Evolutionary conservation across 2,113 vertebrate species (phyloP).

Genomic region (Chascanopsetta lugubris): DNA sequence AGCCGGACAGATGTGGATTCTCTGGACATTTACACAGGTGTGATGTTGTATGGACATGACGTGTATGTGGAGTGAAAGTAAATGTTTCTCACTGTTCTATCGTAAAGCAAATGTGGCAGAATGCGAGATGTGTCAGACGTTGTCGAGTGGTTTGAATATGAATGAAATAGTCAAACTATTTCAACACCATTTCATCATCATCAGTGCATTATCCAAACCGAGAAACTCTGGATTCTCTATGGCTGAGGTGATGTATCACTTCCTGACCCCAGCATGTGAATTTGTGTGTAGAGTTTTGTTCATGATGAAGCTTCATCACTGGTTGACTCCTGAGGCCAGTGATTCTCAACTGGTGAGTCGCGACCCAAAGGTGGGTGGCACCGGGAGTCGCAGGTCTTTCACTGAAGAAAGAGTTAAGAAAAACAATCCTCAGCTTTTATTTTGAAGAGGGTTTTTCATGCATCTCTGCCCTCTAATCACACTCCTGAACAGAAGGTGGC

Average conservation of each 20-base stretch:
- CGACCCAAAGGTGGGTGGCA: no score
- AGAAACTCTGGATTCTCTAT: slow-evolving; percentile 11
- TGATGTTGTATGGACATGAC: slow-evolving; percentile 8
- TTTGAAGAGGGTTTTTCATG: no score
- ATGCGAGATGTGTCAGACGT: slow-evolving; percentile 23
- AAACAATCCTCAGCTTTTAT: no score
- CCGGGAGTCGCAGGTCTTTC: no score
- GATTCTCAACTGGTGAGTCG: neutral
- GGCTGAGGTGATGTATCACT: slow-evolving; percentile 7
- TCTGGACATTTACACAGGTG: neutral
- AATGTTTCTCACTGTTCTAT: slow-evolving; percentile 44
- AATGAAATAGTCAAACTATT: slow-evolving; percentile 44
- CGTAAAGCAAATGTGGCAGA: slow-evolving; percentile 17
- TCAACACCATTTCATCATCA: slow-evolving; percentile 54
- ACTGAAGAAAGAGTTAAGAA: no score
- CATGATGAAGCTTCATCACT: neutral
- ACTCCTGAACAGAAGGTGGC: no score
- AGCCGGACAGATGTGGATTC: slow-evolving; percentile 7
- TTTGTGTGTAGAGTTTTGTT: neutral
- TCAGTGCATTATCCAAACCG: slow-evolving; percentile 35
- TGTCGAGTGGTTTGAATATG: slow-evolving; percentile 47
- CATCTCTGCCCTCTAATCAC: no score
- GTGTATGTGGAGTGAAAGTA: slow-evolving; percentile 15
- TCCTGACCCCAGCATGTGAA: neutral
- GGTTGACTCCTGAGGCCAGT: no score